These are phyloP conservation scores for Ophion obscuratus DNA, from an alignment of 2,888 invertebrate species.

Conservation along the genomic window DNA sequence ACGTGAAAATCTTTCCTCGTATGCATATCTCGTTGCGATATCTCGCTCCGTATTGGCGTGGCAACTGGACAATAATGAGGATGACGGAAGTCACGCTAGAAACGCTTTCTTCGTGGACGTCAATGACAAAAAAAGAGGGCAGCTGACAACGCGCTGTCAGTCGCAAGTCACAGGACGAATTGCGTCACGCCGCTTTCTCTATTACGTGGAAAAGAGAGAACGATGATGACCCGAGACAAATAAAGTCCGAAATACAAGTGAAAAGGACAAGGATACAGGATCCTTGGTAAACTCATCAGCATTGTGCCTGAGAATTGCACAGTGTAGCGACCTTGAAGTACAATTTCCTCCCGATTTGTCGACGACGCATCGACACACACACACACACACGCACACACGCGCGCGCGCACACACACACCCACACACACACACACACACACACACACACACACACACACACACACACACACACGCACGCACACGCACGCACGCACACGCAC, in stretches of 20 bases:
- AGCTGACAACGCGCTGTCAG: slow-evolving; percentile 30
- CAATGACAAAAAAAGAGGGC: slow-evolving; percentile 45
- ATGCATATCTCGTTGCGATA: not conserved
- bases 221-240: slow-evolving; percentile 18
- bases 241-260: slow-evolving; percentile 1
- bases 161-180: slow-evolving; percentile 58
- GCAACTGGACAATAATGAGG: not conserved
- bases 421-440: not conserved
- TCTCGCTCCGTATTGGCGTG: not conserved
- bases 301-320: not conserved
- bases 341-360: slow-evolving; percentile 25
- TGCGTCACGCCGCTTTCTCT: slow-evolving; percentile 69
- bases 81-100: slow-evolving; percentile 4
- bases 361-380: not conserved
- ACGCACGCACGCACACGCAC: not conserved
- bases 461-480: not conserved
- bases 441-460: not conserved
- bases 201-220: slow-evolving; percentile 62
- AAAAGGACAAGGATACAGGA: not conserved
- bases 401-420: not conserved
- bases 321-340: slow-evolving; percentile 37
- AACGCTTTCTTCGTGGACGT: slow-evolving; percentile 54
- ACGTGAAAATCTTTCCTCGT: not conserved
- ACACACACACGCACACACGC: too few species aligned
- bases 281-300: not conserved